Conservation (phyloP, 2,888 invertebrate genomes). For the Tetragonula carbonaria region DNA sequence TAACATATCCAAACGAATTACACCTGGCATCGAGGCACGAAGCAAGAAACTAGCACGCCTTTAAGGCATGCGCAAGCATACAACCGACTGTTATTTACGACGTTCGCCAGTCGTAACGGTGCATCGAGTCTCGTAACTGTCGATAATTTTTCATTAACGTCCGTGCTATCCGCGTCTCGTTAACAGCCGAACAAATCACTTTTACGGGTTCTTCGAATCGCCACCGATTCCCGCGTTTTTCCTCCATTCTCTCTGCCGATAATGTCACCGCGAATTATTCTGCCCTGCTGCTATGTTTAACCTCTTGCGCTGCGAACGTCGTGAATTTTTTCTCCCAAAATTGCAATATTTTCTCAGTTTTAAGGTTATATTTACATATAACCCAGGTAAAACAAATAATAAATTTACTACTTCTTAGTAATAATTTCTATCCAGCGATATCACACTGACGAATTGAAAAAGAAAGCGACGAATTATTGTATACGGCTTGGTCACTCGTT, state of each 20-base stretch:
- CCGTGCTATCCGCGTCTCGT: conserved; percentile 17
- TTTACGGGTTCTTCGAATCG: conserved; percentile 22
- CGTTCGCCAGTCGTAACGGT: conserved; percentile 42
- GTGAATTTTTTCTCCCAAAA: no score
- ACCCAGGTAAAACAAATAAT: no score
- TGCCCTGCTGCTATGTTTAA: no score
- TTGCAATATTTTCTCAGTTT: no score
- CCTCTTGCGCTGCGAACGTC: no score
- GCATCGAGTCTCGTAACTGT: conserved; percentile 45
- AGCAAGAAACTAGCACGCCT: conserved; percentile 14
- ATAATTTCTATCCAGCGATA: no score
- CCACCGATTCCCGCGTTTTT: not conserved
- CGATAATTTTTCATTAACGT: conserved; percentile 49
- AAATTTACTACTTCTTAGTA: no score
- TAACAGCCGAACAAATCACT: conserved; percentile 38
- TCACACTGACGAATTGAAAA: no score
- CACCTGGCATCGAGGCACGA: no score
- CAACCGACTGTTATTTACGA: conserved; percentile 46
- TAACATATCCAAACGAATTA: not conserved
- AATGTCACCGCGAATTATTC: not conserved
- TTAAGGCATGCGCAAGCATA: conserved; percentile 22
- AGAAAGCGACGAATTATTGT: no score
- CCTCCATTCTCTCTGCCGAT: not conserved
- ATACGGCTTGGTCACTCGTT: no score
- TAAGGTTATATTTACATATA: no score